Percentiles rank a stretch among this genome's conserved stretches.
Evolutionary conservation across 1,140 invertebrate genomes (phyloP).

Genomic region (Frieseomelitta varia): DNA sequence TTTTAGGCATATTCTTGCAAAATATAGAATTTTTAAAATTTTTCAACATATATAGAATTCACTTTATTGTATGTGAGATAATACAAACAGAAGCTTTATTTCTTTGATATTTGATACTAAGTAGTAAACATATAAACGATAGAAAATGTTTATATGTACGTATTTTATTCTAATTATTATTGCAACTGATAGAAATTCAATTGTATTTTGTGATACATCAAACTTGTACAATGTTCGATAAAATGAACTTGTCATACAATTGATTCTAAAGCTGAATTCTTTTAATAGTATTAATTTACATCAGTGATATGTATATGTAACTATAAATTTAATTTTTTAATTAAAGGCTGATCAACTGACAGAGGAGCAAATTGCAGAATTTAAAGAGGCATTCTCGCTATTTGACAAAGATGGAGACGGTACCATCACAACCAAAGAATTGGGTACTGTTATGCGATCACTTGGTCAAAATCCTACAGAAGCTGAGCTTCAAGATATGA

Average conservation of each 20-base stretch:
- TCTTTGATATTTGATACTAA: not conserved
- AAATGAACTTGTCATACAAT: not conserved
- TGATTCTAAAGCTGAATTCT: not conserved
- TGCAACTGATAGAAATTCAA: not conserved
- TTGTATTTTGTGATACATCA: too few species aligned
- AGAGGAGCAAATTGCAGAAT: constrained; percentile 99
- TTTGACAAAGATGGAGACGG: constrained; percentile 99
- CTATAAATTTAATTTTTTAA: constrained; percentile 16
- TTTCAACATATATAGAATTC: not conserved
- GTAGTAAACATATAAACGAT: not conserved
- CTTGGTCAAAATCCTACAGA: constrained; percentile 99
- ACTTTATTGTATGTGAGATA: not conserved
- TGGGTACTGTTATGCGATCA: constrained; percentile 99
- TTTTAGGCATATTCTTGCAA: not conserved
- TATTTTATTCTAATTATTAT: not conserved
- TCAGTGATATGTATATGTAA: not conserved
- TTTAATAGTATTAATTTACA: not conserved
- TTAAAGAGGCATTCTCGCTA: constrained; percentile 99
- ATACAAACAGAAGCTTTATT: not conserved
- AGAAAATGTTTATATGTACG: not conserved
- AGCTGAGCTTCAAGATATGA: constrained; percentile 99
- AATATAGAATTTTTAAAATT: not conserved
- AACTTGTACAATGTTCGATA: not conserved
- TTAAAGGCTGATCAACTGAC: constrained; percentile 96
- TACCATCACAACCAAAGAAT: constrained; percentile 99